Conservation (phyloP, 2,797 vertebrate species). For the Xiphorhynchus erythropygius region DNA sequence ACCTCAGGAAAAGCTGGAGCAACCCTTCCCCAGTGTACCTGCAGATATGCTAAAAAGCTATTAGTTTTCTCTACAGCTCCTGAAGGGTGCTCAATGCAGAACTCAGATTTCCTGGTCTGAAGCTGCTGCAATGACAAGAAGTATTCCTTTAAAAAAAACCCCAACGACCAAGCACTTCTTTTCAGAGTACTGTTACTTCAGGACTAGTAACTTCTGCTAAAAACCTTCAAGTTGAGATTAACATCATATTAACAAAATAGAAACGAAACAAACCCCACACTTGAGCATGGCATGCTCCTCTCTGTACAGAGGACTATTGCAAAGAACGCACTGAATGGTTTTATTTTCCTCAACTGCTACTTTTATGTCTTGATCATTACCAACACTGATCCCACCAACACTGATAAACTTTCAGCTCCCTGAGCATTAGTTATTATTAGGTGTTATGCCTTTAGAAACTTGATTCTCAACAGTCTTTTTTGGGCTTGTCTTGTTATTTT, state of each 20-base stretch:
- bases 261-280: rapidly evolving
- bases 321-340: not conserved
- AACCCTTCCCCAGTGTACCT: not conserved
- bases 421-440: not conserved
- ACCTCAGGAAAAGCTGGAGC: not conserved
- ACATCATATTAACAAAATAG: not conserved
- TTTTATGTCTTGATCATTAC: not conserved
- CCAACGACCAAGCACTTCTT: rapidly evolving
- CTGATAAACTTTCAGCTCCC: not conserved
- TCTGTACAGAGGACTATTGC: not conserved
- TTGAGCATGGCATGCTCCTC: not conserved
- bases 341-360: not conserved
- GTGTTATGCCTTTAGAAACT: not conserved
- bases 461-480: not conserved
- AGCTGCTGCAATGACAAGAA: not conserved
- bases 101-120: not conserved
- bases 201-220: not conserved
- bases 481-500: not conserved
- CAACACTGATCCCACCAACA: not conserved
- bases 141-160: not conserved
- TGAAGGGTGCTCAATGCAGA: not conserved
- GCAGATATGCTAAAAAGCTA: not conserved
- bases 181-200: not conserved
- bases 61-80: not conserved
- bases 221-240: not conserved